Evolutionary conservation across 2,113 vertebrate species (phyloP), one percentile per base, ranked within the genome.

Genomic region (Leptobrachium leishanense): DNA sequence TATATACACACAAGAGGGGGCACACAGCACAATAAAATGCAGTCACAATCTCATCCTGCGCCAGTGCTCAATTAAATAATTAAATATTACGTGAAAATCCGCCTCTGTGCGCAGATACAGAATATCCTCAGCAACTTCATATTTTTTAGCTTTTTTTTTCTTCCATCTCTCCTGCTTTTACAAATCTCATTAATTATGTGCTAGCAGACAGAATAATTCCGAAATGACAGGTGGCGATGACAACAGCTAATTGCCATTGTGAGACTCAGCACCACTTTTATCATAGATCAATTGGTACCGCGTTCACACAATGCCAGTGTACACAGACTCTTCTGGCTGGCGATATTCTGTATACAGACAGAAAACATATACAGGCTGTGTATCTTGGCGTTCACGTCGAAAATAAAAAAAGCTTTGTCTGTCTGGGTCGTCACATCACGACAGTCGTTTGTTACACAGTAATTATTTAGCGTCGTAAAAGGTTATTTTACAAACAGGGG

Each of bases 151-250:
- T 63, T 53, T 78, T 78, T 72, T 72, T 54, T 53, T 42, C 5
- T 43, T n/a, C n/a, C n/a, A n/a, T 79, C 59, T 79, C 72, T 72
- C 64, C 57, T 50, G 44, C 8, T 43, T 79, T 46, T 62, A 31
- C 69, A 73, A 73, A 79, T 74, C 71, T 80, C 78, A 80, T 80
- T 80, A 68, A 80, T 80, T 80, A 74, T 20, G 64, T 80, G 78
- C 9, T 55, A 68, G 71, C 62, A 59, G 78, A 80, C 53, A 44
- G 65, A 68, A 74, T 74, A 39, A 74, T 74, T 68, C 64, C 43
- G 53, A 20, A 74, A 62, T 74, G 78, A 80, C 78, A 80, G 78
- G 71, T 72, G 72, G 53, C 62, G 78, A 74, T 68, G 78, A 80
- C 71, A 74, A 68, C 40, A 50, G 43, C 65, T 68, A 67, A 80